Percentiles rank a stretch among this genome's conserved stretches.
These are phyloP conservation scores for Platorchestia sp. DNA, from an alignment of 1,140 invertebrate genomes.

Conservation along the genomic window DNA sequence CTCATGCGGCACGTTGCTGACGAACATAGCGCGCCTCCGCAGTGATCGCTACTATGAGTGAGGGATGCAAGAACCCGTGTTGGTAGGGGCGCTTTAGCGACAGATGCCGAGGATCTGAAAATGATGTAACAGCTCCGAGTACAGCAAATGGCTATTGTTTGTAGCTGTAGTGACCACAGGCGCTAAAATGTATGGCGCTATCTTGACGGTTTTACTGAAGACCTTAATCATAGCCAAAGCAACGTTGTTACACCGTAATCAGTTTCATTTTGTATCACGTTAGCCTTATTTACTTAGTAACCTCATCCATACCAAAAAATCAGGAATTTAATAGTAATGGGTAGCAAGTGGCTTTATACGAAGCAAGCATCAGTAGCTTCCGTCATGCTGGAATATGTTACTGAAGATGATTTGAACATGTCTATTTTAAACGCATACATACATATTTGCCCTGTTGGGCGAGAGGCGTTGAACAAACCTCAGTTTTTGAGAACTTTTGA, in stretches of 20 bases:
- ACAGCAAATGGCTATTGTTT: neutral
- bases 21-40: neutral
- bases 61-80: neutral
- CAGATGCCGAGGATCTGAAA: neutral
- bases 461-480: neutral
- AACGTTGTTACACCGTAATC: neutral
- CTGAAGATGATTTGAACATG: neutral
- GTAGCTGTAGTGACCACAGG: neutral
- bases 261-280: neutral
- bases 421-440: neutral
- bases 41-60: neutral
- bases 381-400: neutral
- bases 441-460: neutral
- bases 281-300: neutral
- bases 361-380: neutral
- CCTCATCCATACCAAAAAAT: neutral
- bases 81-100: neutral
- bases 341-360: neutral
- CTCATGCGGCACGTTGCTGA: constrained; percentile 6
- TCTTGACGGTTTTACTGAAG: neutral
- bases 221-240: neutral
- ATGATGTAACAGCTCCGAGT: neutral
- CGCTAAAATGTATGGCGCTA: neutral
- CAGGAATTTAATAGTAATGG: neutral
- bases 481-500: neutral